Conservation (phyloP, 2,113 vertebrate genomes). For the Rhinopomastus cyanomelas region DNA sequence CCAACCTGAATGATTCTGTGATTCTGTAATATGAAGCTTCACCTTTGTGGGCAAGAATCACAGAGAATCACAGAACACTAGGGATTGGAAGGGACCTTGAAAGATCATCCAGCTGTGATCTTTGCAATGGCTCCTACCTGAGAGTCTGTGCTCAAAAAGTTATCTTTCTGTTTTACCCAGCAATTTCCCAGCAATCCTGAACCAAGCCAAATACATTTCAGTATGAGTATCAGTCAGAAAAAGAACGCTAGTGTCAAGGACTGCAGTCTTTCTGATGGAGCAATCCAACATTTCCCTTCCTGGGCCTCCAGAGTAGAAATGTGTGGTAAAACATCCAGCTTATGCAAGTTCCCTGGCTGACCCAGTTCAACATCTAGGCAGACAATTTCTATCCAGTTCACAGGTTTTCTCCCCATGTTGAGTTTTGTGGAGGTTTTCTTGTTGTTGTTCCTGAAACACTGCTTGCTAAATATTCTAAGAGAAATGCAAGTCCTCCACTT, state of each 20-base stretch:
- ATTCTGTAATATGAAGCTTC: background rate
- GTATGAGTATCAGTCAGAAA: background rate
- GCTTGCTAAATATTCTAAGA: background rate
- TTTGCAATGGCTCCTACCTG: background rate
- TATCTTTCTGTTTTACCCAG: background rate
- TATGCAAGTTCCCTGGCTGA: background rate
- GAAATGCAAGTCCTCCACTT: too few species aligned
- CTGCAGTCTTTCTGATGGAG: background rate
- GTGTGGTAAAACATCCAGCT: background rate
- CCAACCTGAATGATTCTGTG: too few species aligned
- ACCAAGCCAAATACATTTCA: slow-evolving; percentile 3
- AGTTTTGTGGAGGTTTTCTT: background rate
- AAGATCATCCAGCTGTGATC: too few species aligned
- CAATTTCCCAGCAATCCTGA: background rate
- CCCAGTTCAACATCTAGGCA: background rate
- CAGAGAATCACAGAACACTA: too few species aligned
- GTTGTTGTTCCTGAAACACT: background rate
- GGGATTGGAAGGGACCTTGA: too few species aligned
- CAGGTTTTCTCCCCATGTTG: background rate
- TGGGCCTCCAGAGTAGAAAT: background rate
- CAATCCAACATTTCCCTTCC: background rate
- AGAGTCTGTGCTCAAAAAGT: background rate
- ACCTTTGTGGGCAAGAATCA: background rate
- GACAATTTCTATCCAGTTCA: background rate
- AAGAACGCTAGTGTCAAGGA: background rate